Percentiles rank a stretch among this genome's conserved stretches.
These are phyloP conservation scores for Pomacea maculata DNA, from an alignment of 1,140 invertebrate species.

Conservation along the genomic window DNA sequence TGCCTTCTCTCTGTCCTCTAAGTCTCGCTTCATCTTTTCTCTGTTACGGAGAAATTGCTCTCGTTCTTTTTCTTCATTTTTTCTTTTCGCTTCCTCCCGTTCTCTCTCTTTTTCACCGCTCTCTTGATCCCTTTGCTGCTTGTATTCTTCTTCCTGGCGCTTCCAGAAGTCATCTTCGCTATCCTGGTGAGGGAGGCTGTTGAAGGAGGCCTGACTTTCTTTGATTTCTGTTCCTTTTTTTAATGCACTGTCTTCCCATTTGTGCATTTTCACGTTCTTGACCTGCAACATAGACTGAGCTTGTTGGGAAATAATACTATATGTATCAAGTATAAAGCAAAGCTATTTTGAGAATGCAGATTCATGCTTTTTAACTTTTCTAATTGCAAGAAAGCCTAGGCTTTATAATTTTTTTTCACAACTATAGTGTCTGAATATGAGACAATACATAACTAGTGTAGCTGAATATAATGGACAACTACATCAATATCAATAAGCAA, in stretches of 20 bases:
- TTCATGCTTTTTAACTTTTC: too few relatives aligned
- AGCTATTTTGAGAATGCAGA: too few relatives aligned
- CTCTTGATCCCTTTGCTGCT: conserved; percentile 19
- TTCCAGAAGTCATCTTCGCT: conserved; percentile 14
- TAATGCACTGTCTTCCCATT: not conserved
- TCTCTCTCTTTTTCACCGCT: conserved; percentile 20
- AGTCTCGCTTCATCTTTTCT: conserved; percentile 32
- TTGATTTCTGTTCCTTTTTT: not conserved
- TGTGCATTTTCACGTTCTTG: not conserved
- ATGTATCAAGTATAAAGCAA: too few relatives aligned
- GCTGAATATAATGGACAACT: too few relatives aligned
- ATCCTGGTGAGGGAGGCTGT: not conserved
- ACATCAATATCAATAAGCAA: too few relatives aligned
- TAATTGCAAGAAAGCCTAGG: too few relatives aligned
- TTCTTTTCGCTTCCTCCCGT: not conserved
- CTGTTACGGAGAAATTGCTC: conserved; percentile 29
- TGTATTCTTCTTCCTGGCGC: conserved; percentile 20
- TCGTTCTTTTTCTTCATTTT: conserved; percentile 10
- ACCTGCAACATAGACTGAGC: too few relatives aligned
- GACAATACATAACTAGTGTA: too few relatives aligned
- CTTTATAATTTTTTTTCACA: too few relatives aligned
- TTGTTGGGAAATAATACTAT: too few relatives aligned
- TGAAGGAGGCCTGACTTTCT: conserved; percentile 3
- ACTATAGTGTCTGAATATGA: too few relatives aligned
- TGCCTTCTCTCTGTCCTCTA: conserved; percentile 28